Base-by-base conservation (phyloP, 2,888 invertebrate species). In the Nineta flava region DNA sequence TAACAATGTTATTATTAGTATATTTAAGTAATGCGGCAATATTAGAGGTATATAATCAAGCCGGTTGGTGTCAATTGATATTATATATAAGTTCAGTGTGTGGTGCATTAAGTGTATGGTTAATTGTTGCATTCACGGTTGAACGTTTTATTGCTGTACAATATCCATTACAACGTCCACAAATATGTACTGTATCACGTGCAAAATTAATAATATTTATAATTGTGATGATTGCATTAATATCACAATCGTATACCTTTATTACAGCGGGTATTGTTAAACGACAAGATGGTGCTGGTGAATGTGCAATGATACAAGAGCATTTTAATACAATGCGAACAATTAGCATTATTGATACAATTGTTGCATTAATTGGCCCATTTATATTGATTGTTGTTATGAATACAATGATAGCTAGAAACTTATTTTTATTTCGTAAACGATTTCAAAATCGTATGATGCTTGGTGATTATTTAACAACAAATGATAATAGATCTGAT, bases 131-230 rank as follows among this genome's bases (percentile, higher is more conserved):
- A 1, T 81, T 81, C 60, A 81, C 81, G 1, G 74, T 79, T 2
- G 81, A 82, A 59, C 65, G 81, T 49, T 81, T 78, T 62, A 77
- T 81, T 41, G 81, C 79, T 3, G 76, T 81, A 1, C 76, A 77
- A 56, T 76, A 75, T 58, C 78, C 78, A 0, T 59, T 78, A 10
- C 73, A 72, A 48, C 62, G 77, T 19, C 75, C 77, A 0, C 70
- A 72, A 50, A 73, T 78, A 59, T 79, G 78, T 58, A 79, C 78
- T 0, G 72, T 76, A 3, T 65, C 72, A 1, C 63, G 79, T 38
- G 78, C 78, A 1, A 77, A 75, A 56, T 65, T 66, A 1, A 72
- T 75, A 31, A 71, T 77, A 1, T 50, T 64, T 5, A 60, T 62
- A 1, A 59, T 79, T 15, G 65, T 67, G 0, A 54, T 63, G 0